A percentile compares a stretch with the other conserved stretches of the same genome.
phyloP scores from a whole-genome alignment of 2,888 invertebrate species.

The Heliconius sara region DNA sequence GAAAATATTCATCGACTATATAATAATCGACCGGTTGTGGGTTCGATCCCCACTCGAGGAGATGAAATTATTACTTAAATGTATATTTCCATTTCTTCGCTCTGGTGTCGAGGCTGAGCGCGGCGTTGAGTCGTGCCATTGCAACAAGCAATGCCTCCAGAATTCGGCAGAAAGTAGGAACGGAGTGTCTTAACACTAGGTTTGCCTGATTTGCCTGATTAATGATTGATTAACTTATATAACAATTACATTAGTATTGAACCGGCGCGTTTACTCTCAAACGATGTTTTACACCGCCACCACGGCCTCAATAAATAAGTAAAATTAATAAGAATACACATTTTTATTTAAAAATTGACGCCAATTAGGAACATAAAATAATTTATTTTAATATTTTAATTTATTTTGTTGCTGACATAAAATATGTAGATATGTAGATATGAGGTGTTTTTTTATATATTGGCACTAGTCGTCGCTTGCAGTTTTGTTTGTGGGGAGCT shows the following conservation, averaged over 20 bases:
- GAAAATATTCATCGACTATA: neutral
- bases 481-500: too few relatives aligned
- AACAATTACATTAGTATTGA: neutral
- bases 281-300: neutral
- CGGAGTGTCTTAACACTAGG: too few relatives aligned
- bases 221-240: too few relatives aligned
- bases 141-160: too few relatives aligned
- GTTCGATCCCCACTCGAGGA: too few relatives aligned
- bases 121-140: too few relatives aligned
- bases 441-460: neutral
- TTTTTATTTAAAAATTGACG: neutral
- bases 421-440: neutral
- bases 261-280: neutral
- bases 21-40: too few relatives aligned
- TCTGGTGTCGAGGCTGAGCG: too few relatives aligned
- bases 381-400: conserved; percentile 21
- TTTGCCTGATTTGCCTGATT: too few relatives aligned
- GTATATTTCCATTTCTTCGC: too few relatives aligned
- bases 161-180: too few relatives aligned
- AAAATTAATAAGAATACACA: conserved; percentile 15
- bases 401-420: conserved; percentile 20
- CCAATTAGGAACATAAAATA: conserved; percentile 12
- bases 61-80: too few relatives aligned
- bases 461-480: neutral
- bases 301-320: neutral